Conservation (phyloP, 2,797 vertebrate species). For the Cercopithecus hamlyni region DNA sequence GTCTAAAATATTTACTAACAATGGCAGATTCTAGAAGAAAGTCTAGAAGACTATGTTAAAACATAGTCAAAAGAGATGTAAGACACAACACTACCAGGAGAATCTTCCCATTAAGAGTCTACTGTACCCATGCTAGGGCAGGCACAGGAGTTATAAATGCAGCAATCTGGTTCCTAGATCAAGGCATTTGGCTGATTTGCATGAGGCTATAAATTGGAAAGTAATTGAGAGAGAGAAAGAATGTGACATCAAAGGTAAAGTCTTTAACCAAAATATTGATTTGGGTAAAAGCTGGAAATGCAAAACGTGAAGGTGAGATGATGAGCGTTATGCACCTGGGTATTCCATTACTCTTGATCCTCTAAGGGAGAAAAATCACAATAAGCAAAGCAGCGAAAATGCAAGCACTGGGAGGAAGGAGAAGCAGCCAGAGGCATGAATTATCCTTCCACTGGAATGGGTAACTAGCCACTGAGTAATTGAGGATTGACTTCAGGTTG, state of each 20-base stretch:
- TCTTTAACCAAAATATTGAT: neutral
- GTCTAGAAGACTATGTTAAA: too few relatives aligned
- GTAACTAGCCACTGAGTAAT: conserved; percentile 16
- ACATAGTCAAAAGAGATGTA: too few relatives aligned
- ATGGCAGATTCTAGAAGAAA: neutral
- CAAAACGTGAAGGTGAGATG: neutral
- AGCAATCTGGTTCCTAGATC: neutral
- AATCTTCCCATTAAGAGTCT: neutral
- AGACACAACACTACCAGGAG: too few relatives aligned
- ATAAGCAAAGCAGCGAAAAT: neutral
- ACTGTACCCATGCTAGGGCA: neutral
- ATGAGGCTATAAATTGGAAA: neutral
- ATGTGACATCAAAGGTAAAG: neutral
- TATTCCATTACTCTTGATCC: neutral
- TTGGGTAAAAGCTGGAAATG: neutral
- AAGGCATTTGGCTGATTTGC: conserved; percentile 10
- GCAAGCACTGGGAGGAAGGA: neutral
- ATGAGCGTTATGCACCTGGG: neutral
- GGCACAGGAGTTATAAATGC: neutral
- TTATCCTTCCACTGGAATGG: neutral
- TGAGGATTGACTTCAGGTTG: conserved; percentile 52
- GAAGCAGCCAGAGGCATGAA: neutral
- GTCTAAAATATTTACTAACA: neutral
- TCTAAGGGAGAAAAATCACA: neutral
- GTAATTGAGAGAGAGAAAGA: neutral